Evolutionary conservation across 2,113 vertebrate species (phyloP), one percentile per base, ranked within the genome.

Genomic region (Cranoglanis bouderius): DNA sequence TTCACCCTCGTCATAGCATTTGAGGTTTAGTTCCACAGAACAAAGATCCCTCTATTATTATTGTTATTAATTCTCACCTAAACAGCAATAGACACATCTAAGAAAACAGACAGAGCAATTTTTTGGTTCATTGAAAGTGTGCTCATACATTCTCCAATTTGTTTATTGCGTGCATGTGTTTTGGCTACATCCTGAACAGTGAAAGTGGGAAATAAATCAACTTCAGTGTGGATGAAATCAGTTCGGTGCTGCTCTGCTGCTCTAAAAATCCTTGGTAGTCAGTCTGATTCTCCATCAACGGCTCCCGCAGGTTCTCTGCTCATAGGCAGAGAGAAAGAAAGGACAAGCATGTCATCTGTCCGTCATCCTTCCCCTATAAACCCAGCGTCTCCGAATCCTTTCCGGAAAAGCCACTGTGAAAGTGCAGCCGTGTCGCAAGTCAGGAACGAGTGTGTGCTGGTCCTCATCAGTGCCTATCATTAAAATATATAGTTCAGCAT

Each of bases 101-200:
- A 57, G 86, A 77, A 51, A 85, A 84, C 43, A 82, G 70, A 88
- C 81, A 29, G 53, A 90, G 63, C 43, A 24, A 82, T 74, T 72
- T 32, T 61, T 81, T 51, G 59, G 59, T 80, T 87, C 40, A 81
- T 80, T 65, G 61, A 26, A 65, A 46, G 51, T 21, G 53, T 40
- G 35, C 29, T 53, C 74, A 63, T 81, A 51, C 35, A 43, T 82
- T 88, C 70, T 75, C 83, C 24, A 67, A 82, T 86, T 89, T 86
- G 59, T 89, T 86, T 90, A 74, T 87, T 90, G 85, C 51, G 24
- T 72, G 51, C 83, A 88, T 91, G 80, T 88, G 74, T 88, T 82
- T 57, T 84, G 84, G n/a, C 67, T 82, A 6, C 18, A 8, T 81
- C 40, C 46, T 77, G 43, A 38, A 49, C 40, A 51, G 29, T 16